Percentiles rank a stretch among this genome's conserved stretches.
These are phyloP conservation scores for Nasonia oneida DNA, from an alignment of 2,888 invertebrate genomes.

Conservation along the genomic window DNA sequence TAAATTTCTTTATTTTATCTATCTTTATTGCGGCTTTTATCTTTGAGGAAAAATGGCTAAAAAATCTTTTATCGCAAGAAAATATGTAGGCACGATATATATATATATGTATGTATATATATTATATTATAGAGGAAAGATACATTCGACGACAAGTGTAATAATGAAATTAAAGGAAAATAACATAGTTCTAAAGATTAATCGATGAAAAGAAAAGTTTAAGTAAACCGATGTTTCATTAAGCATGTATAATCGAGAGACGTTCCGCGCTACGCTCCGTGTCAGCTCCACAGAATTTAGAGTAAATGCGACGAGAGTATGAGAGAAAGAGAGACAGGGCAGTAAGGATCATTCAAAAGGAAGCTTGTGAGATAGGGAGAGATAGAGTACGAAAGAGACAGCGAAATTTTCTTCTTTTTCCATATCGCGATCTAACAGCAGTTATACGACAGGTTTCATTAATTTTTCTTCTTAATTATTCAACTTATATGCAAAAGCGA, in stretches of 20 bases:
- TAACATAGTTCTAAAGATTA: conserved; percentile 25
- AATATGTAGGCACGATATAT: conserved; percentile 60
- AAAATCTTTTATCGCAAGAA: conserved; percentile 56
- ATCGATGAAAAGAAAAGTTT: conserved; percentile 32
- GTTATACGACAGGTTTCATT: conserved; percentile 51
- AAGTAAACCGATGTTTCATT: conserved; percentile 58
- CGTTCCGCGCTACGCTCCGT: conserved; percentile 62
- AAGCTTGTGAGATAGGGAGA: conserved; percentile 39
- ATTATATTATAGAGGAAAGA: conserved; percentile 46
- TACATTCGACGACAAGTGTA: conserved; percentile 57
- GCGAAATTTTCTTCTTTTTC: conserved; percentile 62
- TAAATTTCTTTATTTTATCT: conserved; percentile 57
- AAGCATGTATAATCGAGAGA: conserved; percentile 60
- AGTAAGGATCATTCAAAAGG: conserved; percentile 36
- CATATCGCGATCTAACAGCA: conserved; percentile 61
- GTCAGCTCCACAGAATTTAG: conserved; percentile 60
- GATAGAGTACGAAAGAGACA: conserved; percentile 50
- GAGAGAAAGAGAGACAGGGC: background rate
- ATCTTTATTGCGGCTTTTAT: conserved; percentile 57
- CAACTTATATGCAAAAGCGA: conserved; percentile 54
- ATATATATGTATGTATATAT: background rate
- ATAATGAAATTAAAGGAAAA: conserved; percentile 40
- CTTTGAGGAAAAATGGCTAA: conserved; percentile 44
- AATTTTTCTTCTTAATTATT: conserved; percentile 35
- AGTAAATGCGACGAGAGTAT: conserved; percentile 47